Percentiles rank a stretch among this genome's conserved stretches.
phyloP scores from a whole-genome alignment of 2,888 invertebrate species.

The Carterocephalus palaemon region DNA sequence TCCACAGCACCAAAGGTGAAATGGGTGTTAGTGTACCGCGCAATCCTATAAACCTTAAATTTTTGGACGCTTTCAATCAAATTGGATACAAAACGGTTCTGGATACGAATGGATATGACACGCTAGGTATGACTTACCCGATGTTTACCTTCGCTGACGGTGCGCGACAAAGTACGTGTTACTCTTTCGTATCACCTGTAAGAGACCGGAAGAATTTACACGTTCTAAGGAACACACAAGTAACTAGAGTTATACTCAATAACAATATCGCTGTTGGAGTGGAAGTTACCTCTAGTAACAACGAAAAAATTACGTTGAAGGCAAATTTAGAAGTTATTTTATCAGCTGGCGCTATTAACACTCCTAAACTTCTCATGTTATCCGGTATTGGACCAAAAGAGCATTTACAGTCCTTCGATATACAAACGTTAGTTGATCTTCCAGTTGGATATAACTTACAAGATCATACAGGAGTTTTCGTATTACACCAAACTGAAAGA shows the following conservation, averaged over 20 bases:
- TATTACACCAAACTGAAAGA: not conserved
- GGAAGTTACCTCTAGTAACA: conserved; percentile 37
- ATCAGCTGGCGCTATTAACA: conserved; percentile 43
- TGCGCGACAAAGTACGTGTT: conserved; percentile 60
- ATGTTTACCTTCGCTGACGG: conserved; percentile 40
- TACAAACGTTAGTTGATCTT: conserved; percentile 39
- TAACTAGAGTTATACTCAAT: conserved; percentile 39
- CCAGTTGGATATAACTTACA: conserved; percentile 48
- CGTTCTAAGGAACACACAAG: conserved; percentile 39
- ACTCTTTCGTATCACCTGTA: conserved; percentile 45
- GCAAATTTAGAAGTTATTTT: conserved; percentile 43
- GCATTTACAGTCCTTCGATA: conserved; percentile 39
- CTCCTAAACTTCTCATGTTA: conserved; percentile 44
- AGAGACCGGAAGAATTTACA: conserved; percentile 41
- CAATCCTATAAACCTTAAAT: conserved; percentile 8
- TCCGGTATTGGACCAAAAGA: conserved; percentile 46
- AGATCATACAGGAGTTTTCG: conserved; percentile 45
- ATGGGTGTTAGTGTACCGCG: conserved; percentile 41
- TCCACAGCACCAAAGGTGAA: conserved; percentile 49
- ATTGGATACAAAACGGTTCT: conserved; percentile 49
- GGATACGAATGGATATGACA: conserved; percentile 41
- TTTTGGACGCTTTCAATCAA: conserved; percentile 48
- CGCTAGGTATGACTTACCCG: conserved; percentile 42
- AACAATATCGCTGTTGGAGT: conserved; percentile 37
- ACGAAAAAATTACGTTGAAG: conserved; percentile 32